These are phyloP conservation scores for Thaumatotibia leucotreta DNA, from an alignment of 1,140 invertebrate genomes.

Conservation along the genomic window DNA sequence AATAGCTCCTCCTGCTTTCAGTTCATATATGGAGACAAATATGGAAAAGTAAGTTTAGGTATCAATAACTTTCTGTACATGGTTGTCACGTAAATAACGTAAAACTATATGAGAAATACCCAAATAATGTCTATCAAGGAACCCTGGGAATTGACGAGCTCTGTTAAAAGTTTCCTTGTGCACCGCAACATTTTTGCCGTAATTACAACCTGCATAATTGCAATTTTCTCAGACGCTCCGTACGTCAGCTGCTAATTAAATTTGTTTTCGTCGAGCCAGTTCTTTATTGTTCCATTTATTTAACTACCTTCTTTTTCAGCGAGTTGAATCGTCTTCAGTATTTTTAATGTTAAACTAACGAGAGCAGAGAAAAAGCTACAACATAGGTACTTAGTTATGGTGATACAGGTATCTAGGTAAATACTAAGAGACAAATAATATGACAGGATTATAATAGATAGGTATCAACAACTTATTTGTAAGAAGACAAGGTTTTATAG, in stretches of 20 bases:
- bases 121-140: not conserved
- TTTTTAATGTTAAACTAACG: not conserved
- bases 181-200: not conserved
- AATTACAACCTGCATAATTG: constrained; percentile 9
- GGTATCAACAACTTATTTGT: too few relatives aligned
- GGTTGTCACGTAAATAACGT: too few relatives aligned
- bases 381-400: too few relatives aligned
- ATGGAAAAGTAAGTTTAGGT: too few relatives aligned
- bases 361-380: too few relatives aligned
- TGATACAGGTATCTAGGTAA: too few relatives aligned
- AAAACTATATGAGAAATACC: not conserved
- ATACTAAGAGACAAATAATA: too few relatives aligned
- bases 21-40: too few relatives aligned
- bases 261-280: not conserved
- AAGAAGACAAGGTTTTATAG: too few relatives aligned
- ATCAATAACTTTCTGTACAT: too few relatives aligned
- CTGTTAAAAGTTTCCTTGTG: not conserved
- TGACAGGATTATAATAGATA: too few relatives aligned
- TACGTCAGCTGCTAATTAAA: constrained; percentile 7
- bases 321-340: not conserved
- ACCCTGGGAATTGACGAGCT: not conserved
- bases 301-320: not conserved
- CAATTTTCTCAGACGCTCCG: constrained; percentile 3
- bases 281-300: not conserved
- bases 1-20: too few relatives aligned